Base-by-base conservation (phyloP, 2,113 vertebrate genomes). In the Solea solea region DNA sequence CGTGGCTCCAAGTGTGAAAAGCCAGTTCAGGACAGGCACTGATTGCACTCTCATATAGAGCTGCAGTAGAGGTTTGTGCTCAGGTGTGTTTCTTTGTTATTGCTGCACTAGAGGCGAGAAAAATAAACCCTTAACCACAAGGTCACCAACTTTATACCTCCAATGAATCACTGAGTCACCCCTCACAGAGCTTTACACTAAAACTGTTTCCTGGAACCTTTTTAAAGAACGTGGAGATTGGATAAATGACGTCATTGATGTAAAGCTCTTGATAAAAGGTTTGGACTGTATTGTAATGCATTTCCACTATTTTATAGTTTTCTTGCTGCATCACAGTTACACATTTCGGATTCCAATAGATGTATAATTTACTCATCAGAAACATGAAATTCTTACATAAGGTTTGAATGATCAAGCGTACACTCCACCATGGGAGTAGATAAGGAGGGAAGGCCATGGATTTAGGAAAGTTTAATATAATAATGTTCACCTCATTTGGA, bases 91-190 rank as follows among this genome's bases (percentile, higher is more conserved):
- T 62, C 55, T 74, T 39, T n/a, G 44, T 87, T 85, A 81, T 69
- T 78, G 67, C 74, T 40, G 48, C 63, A 57, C 79, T 64, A 11
- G 41, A 76, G 77, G 78, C 15, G 2, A 59, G 56, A 81, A 34
- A 77, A 74, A 85, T 77, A 60, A 56, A 66, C 52, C 58, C 67
- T 49, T 72, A 80, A 85, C 78, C 21, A 62, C 77, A 83, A 85
- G 78, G 78, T 86, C 82, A 72, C 64, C 77, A 46, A 64, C 84
- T 51, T 69, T 59, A 79, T 44, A 55, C 78, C 44, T 21, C 61
- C 52, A 21, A 78, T 82, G 82, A 78, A 69, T 81, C 77, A 50
- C 51, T 12, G 13, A 15, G 68, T 69, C 10, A n/a, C 52, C 44
- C 66, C 48, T 64, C 60, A 50, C 48, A 21, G 21, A 21, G 21